These are phyloP conservation scores for Schlechtendalia chinensis DNA, from an alignment of 1,140 invertebrate species.

Conservation along the genomic window DNA sequence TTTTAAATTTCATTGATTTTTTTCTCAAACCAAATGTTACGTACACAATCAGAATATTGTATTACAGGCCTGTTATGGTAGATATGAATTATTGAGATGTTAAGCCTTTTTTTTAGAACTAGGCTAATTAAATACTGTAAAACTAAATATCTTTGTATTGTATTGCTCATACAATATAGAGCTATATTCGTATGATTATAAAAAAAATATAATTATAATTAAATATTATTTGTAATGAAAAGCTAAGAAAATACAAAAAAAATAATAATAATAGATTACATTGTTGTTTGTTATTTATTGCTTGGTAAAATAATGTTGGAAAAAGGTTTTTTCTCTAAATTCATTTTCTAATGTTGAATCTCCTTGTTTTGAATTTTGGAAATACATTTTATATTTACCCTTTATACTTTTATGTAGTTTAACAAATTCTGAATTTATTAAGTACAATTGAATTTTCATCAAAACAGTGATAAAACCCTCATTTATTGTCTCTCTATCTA, in stretches of 20 bases:
- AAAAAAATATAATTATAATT: slow-evolving; percentile 25
- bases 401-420: no score
- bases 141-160: slow-evolving; percentile 35
- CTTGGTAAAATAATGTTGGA: background rate
- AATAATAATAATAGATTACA: slow-evolving; percentile 16
- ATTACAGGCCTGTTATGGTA: slow-evolving; percentile 22
- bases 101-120: slow-evolving; percentile 13
- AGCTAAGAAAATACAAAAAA: slow-evolving; percentile 3
- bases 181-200: slow-evolving; percentile 20
- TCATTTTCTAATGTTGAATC: no score
- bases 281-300: background rate
- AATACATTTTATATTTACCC: no score
- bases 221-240: slow-evolving; percentile 35
- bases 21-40: slow-evolving; percentile 3
- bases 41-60: background rate
- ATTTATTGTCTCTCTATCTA: no score
- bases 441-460: no score
- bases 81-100: slow-evolving; percentile 12
- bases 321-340: background rate
- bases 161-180: slow-evolving; percentile 36
- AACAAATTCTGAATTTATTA: no score
- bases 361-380: no score
- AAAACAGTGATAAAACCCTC: no score
- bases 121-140: slow-evolving; percentile 32
- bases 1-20: background rate